These are phyloP conservation scores for Phaethornis superciliosus DNA, from an alignment of 2,113 vertebrate species.

Conservation along the genomic window DNA sequence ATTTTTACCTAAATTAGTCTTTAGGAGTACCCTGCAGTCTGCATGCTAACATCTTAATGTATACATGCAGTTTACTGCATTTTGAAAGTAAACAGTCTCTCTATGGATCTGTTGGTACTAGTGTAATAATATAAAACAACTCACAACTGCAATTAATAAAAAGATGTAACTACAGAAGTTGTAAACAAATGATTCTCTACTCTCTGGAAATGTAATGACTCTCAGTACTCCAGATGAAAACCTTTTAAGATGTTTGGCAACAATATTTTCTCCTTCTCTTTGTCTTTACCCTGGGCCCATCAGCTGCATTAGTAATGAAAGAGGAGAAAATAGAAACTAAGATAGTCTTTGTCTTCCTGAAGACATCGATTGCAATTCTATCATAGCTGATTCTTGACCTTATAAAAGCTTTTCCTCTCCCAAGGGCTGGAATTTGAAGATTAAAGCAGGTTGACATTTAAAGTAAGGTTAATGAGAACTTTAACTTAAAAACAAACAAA, in stretches of 20 bases:
- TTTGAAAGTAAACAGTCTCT: slow-evolving; percentile 32
- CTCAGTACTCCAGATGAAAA: slow-evolving; percentile 38
- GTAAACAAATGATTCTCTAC: slow-evolving; percentile 41
- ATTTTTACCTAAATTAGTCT: slow-evolving; percentile 40
- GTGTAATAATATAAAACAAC: slow-evolving; percentile 9
- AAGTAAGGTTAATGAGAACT: slow-evolving; percentile 1
- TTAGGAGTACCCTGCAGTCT: neutral
- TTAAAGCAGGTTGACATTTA: neutral
- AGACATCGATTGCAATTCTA: slow-evolving; percentile 22
- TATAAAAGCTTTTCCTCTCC: slow-evolving; percentile 30
- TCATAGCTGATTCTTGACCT: slow-evolving; percentile 23
- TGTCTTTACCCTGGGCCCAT: slow-evolving; percentile 33
- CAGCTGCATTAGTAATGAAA: slow-evolving; percentile 63
- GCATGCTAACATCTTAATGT: neutral
- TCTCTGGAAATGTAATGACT: slow-evolving; percentile 38
- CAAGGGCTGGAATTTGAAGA: neutral
- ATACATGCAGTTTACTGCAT: neutral
- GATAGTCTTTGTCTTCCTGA: slow-evolving; percentile 23
- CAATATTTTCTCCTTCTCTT: slow-evolving; percentile 42
- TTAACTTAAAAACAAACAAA: neutral
- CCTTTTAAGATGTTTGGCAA: slow-evolving; percentile 55
- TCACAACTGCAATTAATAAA: slow-evolving; percentile 4
- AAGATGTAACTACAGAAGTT: neutral
- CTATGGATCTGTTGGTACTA: neutral
- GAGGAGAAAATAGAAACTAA: slow-evolving; percentile 16